These are phyloP conservation scores for Pangasius djambal DNA, from an alignment of 2,797 vertebrate species.

Conservation along the genomic window DNA sequence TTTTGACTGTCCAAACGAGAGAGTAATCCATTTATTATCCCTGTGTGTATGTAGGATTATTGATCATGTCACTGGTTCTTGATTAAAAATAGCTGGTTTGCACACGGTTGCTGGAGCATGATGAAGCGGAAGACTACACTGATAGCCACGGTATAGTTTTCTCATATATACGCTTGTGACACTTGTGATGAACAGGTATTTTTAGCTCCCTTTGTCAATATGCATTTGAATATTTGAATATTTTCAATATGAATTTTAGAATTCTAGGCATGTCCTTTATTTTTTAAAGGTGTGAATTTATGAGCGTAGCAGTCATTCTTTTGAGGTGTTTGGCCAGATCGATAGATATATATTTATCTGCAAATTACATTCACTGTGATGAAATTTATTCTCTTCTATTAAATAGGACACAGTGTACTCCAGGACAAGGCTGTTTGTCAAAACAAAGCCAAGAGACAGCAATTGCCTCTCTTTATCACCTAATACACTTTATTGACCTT, in stretches of 20 bases:
- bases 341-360: not conserved
- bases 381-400: conserved; percentile 40
- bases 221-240: not conserved
- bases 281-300: not conserved
- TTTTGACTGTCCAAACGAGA: conserved; percentile 44
- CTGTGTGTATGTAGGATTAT: conserved; percentile 55
- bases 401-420: conserved; percentile 33
- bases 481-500: conserved; percentile 53
- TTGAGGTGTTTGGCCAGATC: not conserved
- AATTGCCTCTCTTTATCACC: conserved; percentile 55
- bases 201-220: not conserved
- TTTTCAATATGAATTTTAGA: not conserved
- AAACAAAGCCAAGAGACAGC: conserved; percentile 52
- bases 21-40: conserved; percentile 56
- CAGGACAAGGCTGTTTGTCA: conserved; percentile 43
- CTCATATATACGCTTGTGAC: not conserved
- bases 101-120: conserved; percentile 4
- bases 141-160: conserved; percentile 11
- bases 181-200: not conserved
- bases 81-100: conserved; percentile 57
- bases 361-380: conserved; percentile 19
- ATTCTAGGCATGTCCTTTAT: not conserved
- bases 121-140: conserved; percentile 17
- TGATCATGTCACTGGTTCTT: conserved; percentile 51
- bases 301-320: not conserved